Evolutionary conservation across 2,113 vertebrate genomes (phyloP).

Genomic region (Indicator maculatus): DNA sequence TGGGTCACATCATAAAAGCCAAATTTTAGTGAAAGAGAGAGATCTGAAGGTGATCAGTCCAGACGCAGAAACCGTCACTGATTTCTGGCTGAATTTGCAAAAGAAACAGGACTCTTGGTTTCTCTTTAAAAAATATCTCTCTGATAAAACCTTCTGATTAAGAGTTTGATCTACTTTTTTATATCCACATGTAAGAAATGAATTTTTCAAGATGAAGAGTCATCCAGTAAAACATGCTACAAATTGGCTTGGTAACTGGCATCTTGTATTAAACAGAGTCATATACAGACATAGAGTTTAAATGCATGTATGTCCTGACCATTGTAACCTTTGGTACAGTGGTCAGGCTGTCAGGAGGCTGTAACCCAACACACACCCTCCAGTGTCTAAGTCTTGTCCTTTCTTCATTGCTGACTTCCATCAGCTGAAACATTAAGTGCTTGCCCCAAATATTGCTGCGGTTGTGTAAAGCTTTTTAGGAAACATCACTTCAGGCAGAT

Average conservation of each 20-base stretch:
- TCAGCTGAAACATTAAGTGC: constrained; percentile 40
- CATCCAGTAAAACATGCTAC: neutral
- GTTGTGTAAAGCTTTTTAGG: constrained; percentile 71
- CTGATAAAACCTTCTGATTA: neutral
- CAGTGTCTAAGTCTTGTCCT: neutral
- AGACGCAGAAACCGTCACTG: neutral
- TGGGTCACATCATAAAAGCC: accelerated
- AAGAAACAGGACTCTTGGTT: neutral
- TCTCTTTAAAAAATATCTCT: neutral
- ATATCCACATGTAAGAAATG: neutral
- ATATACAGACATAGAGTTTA: neutral
- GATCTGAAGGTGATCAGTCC: neutral
- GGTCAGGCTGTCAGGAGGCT: constrained; percentile 1
- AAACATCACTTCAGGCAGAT: constrained; percentile 69
- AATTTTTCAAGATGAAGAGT: neutral
- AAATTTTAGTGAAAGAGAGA: neutral
- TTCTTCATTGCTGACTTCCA: neutral
- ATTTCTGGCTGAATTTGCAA: neutral
- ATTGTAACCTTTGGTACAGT: neutral
- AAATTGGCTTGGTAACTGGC: neutral
- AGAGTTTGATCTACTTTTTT: neutral
- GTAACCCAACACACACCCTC: neutral
- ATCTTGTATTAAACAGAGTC: constrained; percentile 4
- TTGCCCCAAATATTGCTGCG: neutral
- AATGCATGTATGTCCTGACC: constrained; percentile 21